Evolutionary conservation across 2,797 vertebrate genomes (phyloP).

Genomic region (Diglossa cyanea): DNA sequence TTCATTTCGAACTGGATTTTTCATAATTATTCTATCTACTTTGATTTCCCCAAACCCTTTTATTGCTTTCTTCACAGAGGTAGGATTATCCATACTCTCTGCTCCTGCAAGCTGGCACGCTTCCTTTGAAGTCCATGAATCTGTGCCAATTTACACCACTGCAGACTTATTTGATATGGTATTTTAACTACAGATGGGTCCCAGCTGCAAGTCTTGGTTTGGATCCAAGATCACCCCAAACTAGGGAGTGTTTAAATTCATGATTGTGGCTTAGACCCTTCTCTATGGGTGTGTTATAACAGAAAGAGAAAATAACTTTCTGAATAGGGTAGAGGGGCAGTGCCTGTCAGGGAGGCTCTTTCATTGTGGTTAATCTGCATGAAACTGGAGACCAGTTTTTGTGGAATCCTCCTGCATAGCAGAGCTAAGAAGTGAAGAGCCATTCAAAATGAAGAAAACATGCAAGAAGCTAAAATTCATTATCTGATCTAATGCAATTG

Average conservation of each 20-base stretch:
- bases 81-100: neutral
- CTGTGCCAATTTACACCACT: conserved; percentile 29
- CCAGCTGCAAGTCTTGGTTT: conserved; percentile 38
- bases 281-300: neutral
- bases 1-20: neutral
- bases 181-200: conserved; percentile 36
- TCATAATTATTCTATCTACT: conserved; percentile 5
- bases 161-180: neutral
- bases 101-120: neutral
- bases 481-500: neutral
- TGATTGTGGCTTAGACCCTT: neutral
- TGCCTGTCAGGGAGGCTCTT: neutral
- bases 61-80: neutral
- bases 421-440: neutral
- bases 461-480: neutral
- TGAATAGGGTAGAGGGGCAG: neutral
- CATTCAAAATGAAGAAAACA: neutral
- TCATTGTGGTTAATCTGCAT: neutral
- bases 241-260: neutral
- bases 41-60: neutral
- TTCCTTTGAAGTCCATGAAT: conserved; percentile 2
- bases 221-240: conserved; percentile 34
- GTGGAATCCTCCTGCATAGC: neutral
- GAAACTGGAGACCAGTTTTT: neutral
- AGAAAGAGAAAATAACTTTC: neutral